phyloP scores from a whole-genome alignment of 2,888 invertebrate species.

The Smittia aterrima region DNA sequence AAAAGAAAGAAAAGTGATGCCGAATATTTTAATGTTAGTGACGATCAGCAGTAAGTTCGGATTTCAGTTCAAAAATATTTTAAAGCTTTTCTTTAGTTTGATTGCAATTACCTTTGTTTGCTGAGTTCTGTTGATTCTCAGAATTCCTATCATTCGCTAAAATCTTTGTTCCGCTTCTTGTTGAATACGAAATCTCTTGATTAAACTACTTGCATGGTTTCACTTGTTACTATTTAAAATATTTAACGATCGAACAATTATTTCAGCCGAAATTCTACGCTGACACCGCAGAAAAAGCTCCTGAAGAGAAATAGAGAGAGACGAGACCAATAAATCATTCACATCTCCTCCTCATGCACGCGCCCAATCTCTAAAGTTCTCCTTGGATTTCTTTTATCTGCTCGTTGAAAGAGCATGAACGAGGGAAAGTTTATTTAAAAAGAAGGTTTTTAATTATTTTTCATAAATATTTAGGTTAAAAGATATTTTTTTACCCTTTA shows the following conservation, averaged over 20 bases:
- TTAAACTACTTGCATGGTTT: neutral
- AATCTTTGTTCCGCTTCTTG: neutral
- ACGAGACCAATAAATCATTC: neutral
- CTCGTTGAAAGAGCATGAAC: neutral
- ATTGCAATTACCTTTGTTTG: too few species aligned
- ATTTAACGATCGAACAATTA: neutral
- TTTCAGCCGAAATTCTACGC: slow-evolving; percentile 52
- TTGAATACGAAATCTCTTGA: too few species aligned
- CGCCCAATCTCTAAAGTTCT: neutral
- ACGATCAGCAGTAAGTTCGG: slow-evolving; percentile 9
- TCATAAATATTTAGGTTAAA: neutral
- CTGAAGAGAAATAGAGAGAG: slow-evolving; percentile 25
- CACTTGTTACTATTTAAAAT: neutral
- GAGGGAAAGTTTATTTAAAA: neutral
- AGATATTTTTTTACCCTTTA: neutral
- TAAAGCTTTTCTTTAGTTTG: too few species aligned
- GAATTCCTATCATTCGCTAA: neutral
- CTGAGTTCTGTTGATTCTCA: neutral
- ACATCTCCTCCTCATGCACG: neutral
- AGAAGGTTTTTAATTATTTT: neutral
- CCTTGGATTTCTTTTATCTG: neutral
- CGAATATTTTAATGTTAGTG: neutral
- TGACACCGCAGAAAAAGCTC: slow-evolving; percentile 46
- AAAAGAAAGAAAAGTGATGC: slow-evolving; percentile 4
- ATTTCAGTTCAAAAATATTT: too few species aligned